phyloP scores from a whole-genome alignment of 2,888 invertebrate genomes.

The Timandra comae region DNA sequence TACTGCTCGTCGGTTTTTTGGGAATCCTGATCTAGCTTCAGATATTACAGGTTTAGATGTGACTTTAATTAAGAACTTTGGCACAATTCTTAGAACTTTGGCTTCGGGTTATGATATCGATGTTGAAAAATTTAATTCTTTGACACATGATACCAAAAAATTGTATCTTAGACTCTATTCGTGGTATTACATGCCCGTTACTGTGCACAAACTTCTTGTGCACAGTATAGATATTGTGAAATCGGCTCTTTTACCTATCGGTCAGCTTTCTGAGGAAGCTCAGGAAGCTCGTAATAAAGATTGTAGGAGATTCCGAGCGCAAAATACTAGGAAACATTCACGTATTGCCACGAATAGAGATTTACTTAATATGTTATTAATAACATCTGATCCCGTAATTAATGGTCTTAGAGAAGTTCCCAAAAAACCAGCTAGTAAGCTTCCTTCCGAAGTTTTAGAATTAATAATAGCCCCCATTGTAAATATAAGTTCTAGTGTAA shows the following conservation, averaged over 20 bases:
- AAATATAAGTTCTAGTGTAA: neutral
- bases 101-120: slow-evolving; percentile 9
- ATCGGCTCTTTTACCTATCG: slow-evolving; percentile 4
- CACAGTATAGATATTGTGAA: slow-evolving; percentile 8
- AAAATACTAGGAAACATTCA: slow-evolving; percentile 5
- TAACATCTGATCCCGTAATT: slow-evolving; percentile 8
- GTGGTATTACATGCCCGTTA: slow-evolving; percentile 14
- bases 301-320: slow-evolving; percentile 6
- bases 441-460: neutral
- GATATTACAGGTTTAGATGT: slow-evolving; percentile 1
- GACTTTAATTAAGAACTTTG: slow-evolving; percentile 2
- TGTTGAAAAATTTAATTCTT: slow-evolving; percentile 3
- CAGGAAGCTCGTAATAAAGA: slow-evolving; percentile 12
- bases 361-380: slow-evolving; percentile 1
- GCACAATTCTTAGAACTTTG: slow-evolving; percentile 2
- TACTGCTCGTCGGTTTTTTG: slow-evolving; percentile 3
- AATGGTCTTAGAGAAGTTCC: slow-evolving; percentile 2
- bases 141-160: slow-evolving; percentile 4
- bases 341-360: slow-evolving; percentile 5
- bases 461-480: neutral
- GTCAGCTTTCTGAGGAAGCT: slow-evolving; percentile 9
- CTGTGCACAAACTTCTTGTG: slow-evolving; percentile 10
- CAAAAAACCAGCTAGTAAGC: slow-evolving; percentile 1
- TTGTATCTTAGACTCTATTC: slow-evolving; percentile 13
- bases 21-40: neutral